Base-by-base conservation (phyloP, 2,888 invertebrate species). In the Caenorhabditis plicata region DNA sequence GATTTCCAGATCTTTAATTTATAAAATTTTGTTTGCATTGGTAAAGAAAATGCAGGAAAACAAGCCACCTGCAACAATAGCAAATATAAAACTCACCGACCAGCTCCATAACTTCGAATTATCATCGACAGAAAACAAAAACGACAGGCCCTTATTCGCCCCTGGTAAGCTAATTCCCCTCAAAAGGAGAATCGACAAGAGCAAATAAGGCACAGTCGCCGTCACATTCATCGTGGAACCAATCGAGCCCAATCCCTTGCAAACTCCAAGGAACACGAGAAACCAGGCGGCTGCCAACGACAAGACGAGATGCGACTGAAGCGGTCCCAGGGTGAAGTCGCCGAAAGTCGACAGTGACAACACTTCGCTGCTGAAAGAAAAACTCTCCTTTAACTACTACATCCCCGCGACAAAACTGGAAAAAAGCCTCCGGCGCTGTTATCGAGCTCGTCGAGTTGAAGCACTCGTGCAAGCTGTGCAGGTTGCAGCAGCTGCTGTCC, bases 271-370 rank as follows among this genome's bases (percentile, higher is more conserved):
- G 84, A 94, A 95, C 48, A 94, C 91, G 75, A 94, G 84, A 64
- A 92, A 86, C 94, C 94, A 95, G 65, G 92, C 91, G 76, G 90
- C 88, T 46, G 93, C 86, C 50, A 94, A 86, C 80, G 92, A 91
- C 41, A 91, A 88, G 26, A 91, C 88, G 58, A 94, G 84, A 80
- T 93, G 91, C 90, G 91, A 91, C 75, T 91, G 86, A 81, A 93
- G 85, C 66, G 67, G 58, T 13, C 70, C 70, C 0, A 70, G 47
- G 0, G 58, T 43, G 26, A 63, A 58, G 46, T 63, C 67, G 1
- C 60, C 62, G 31, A 64, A 52, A 17, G 60, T 57, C 4, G 48
- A 48, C 57, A 93, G 90, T 65, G 92, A 74, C 8, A 77, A 51
- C 7, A 77, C 75, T 58, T 78, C 73, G 38, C 63, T 71, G 26